Evolutionary conservation across 2,797 vertebrate species (phyloP).

Genomic region (Sebastes melanostomus): DNA sequence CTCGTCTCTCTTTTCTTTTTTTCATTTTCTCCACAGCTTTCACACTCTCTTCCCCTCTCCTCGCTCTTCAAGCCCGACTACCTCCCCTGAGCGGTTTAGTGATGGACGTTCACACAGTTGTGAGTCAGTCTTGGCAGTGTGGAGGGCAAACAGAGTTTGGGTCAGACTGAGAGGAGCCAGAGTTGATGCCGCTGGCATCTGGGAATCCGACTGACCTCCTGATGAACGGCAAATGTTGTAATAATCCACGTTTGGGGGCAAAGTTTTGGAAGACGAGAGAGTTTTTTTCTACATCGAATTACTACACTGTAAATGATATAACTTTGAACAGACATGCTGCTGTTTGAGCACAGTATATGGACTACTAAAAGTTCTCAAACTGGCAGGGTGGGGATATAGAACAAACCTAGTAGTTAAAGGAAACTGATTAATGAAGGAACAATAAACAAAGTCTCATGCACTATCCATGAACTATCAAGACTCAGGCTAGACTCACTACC

Average conservation of each 20-base stretch:
- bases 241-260: background rate
- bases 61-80: background rate
- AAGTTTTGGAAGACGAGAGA: background rate
- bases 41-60: background rate
- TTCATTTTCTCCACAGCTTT: constrained; percentile 14
- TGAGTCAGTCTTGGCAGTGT: constrained; percentile 24
- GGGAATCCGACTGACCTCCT: background rate
- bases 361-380: background rate
- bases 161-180: constrained; percentile 46
- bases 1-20: constrained; percentile 12
- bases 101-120: constrained; percentile 33
- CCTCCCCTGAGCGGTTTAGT: constrained; percentile 14
- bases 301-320: background rate
- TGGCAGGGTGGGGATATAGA: background rate
- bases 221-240: constrained; percentile 11
- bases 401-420: background rate
- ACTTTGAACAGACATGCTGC: background rate
- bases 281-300: background rate
- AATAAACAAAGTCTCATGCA: background rate
- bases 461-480: background rate
- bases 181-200: background rate
- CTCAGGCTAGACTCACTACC: background rate
- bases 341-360: background rate
- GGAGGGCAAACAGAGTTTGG: constrained; percentile 35
- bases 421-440: background rate